A percentile compares a stretch with the other conserved stretches of the same genome.
Evolutionary conservation across 2,888 invertebrate species (phyloP).

Genomic region (Campoplex capitator): DNA sequence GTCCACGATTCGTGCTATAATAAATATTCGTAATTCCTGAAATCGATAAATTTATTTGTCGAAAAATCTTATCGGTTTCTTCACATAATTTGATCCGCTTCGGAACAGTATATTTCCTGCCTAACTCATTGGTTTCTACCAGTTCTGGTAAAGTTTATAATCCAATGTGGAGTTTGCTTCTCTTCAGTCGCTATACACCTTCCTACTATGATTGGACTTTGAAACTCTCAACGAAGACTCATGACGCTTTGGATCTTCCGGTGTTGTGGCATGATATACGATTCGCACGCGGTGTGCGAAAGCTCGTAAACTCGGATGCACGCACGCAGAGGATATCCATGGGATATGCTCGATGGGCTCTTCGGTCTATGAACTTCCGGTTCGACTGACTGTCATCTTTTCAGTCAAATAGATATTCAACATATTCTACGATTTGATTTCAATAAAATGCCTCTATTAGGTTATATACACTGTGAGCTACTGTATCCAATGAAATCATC

Average conservation of each 20-base stretch:
- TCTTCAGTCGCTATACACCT: no score
- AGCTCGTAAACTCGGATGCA: conserved; percentile 39
- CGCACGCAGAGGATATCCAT: neutral
- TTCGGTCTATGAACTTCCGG: conserved; percentile 17
- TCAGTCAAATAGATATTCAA: neutral
- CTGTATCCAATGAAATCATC: neutral
- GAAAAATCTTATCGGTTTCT: neutral
- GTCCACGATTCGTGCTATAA: no score
- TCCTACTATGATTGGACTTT: conserved; percentile 4
- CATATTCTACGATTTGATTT: neutral
- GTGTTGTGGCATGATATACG: conserved; percentile 5
- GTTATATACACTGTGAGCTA: neutral
- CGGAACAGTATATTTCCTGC: neutral
- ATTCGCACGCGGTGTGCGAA: conserved; percentile 52
- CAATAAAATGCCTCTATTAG: no score
- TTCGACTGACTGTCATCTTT: conserved; percentile 3
- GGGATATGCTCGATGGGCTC: conserved; percentile 13
- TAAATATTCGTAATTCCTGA: no score
- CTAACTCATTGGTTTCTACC: neutral
- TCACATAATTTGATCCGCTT: neutral
- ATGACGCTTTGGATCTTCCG: neutral
- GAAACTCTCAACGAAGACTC: conserved; percentile 13
- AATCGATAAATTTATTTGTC: neutral
- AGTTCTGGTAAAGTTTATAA: neutral
- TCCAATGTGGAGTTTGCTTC: no score